phyloP scores from a whole-genome alignment of 30 jellyfish, hydroid and myxozoan genomes.

The Chrysaora quinquecirrha region DNA sequence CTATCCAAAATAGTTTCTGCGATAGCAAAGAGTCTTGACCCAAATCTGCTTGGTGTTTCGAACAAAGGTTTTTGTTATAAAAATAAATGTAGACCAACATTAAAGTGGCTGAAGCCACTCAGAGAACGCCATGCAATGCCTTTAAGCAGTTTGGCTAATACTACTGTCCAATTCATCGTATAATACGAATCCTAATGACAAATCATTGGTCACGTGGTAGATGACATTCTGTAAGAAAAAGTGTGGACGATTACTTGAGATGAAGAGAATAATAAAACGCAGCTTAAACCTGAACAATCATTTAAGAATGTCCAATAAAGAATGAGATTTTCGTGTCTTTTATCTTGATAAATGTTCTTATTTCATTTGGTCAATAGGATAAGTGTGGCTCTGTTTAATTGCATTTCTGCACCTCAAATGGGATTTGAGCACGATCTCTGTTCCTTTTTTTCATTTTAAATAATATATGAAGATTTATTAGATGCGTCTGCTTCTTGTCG shows the following conservation, averaged over 20 bases:
- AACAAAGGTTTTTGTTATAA: neutral
- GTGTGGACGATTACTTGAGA: neutral
- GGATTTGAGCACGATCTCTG: slow-evolving; percentile 57
- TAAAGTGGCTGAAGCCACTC: no score
- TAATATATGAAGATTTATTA: slow-evolving; percentile 66
- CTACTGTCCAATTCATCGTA: no score
- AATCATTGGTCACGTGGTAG: no score
- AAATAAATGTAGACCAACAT: no score
- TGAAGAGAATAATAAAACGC: neutral
- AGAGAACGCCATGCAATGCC: no score
- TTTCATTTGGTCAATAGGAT: slow-evolving; percentile 66
- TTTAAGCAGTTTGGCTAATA: no score
- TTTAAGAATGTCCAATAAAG: neutral
- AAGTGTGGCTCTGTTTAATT: slow-evolving; percentile 59
- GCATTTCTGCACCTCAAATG: slow-evolving; percentile 76
- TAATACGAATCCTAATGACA: no score
- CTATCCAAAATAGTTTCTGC: neutral
- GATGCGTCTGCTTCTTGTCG: slow-evolving; percentile 69
- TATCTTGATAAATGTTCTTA: neutral
- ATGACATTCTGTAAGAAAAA: no score
- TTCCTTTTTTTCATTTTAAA: slow-evolving; percentile 35
- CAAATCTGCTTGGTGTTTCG: neutral
- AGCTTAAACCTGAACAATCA: neutral
- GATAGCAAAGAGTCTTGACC: neutral
- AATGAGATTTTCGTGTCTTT: neutral